phyloP scores from a whole-genome alignment of 2,113 vertebrate genomes.

The Pontoporia blainvillei region DNA sequence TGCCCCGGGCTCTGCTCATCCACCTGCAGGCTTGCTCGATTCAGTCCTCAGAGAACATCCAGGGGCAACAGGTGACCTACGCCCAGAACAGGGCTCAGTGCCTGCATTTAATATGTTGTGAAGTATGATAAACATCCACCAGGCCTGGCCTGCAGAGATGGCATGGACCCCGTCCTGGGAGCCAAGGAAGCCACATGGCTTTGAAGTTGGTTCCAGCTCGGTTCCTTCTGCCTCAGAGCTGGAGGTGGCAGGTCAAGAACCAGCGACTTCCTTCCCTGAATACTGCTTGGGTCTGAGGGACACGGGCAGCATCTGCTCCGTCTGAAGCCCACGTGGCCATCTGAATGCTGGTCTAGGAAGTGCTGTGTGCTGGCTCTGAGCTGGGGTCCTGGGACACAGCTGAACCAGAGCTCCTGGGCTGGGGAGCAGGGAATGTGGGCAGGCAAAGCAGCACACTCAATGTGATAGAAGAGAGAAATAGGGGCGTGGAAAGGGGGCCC shows the following conservation, averaged over 20 bases:
- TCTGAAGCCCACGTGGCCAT: not conserved
- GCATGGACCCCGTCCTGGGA: not conserved
- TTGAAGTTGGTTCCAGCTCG: not conserved
- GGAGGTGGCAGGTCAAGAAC: not conserved
- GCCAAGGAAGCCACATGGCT: not conserved
- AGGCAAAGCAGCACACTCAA: not conserved
- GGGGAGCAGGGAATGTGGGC: fast-evolving
- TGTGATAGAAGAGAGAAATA: not conserved
- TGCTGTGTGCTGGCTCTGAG: not conserved
- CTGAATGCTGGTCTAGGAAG: not conserved
- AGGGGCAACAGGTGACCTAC: not conserved
- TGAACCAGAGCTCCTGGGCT: not conserved
- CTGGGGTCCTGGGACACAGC: not conserved
- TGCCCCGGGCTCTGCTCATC: not conserved
- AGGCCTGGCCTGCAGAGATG: not conserved
- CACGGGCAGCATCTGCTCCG: not conserved
- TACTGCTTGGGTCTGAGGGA: fast-evolving
- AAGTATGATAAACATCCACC: fast-evolving
- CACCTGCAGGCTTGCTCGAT: not conserved
- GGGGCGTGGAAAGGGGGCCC: not conserved
- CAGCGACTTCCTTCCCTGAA: not conserved
- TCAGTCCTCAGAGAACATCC: not conserved
- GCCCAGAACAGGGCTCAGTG: not conserved
- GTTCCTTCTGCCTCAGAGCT: not conserved
- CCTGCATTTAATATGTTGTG: not conserved